phyloP scores from a whole-genome alignment of 2,113 vertebrate genomes.

The Erinaceus europaeus region DNA sequence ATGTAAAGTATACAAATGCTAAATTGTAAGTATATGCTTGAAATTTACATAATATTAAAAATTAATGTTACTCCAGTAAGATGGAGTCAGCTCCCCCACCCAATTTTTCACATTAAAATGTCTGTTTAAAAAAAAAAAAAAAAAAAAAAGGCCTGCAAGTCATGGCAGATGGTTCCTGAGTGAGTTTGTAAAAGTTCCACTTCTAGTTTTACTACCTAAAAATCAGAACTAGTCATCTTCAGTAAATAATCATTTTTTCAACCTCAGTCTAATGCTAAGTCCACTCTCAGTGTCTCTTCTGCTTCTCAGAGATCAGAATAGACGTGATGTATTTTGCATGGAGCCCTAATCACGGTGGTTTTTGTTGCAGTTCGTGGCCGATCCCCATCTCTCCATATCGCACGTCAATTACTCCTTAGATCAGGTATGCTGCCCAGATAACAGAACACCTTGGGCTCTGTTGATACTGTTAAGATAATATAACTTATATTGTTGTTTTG shows the following conservation, averaged over 20 bases:
- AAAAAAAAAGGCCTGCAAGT: no score
- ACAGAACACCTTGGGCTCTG: slow-evolving; percentile 16
- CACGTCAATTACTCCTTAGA: slow-evolving; percentile 97
- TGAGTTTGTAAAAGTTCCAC: neutral
- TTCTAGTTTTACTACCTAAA: slow-evolving; percentile 9
- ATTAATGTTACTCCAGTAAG: no score
- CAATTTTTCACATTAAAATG: no score
- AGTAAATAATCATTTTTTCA: neutral
- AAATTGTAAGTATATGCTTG: no score
- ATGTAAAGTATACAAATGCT: no score
- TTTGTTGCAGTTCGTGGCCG: slow-evolving; percentile 92
- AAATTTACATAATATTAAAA: no score
- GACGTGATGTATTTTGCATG: neutral
- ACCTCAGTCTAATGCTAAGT: slow-evolving; percentile 3
- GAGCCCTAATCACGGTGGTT: slow-evolving; percentile 41
- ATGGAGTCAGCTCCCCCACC: no score
- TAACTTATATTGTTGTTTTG: slow-evolving; percentile 11
- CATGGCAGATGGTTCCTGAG: neutral
- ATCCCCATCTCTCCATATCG: slow-evolving; percentile 96
- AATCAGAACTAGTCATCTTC: slow-evolving; percentile 10
- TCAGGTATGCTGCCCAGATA: slow-evolving; percentile 85
- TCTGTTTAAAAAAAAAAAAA: no score
- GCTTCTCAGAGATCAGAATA: slow-evolving; percentile 20
- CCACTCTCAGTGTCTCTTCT: neutral
- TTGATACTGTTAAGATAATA: slow-evolving; percentile 17